Evolutionary conservation across 2,113 vertebrate species (phyloP), one percentile per base, ranked within the genome.

Genomic region (Vireo altiloquus): DNA sequence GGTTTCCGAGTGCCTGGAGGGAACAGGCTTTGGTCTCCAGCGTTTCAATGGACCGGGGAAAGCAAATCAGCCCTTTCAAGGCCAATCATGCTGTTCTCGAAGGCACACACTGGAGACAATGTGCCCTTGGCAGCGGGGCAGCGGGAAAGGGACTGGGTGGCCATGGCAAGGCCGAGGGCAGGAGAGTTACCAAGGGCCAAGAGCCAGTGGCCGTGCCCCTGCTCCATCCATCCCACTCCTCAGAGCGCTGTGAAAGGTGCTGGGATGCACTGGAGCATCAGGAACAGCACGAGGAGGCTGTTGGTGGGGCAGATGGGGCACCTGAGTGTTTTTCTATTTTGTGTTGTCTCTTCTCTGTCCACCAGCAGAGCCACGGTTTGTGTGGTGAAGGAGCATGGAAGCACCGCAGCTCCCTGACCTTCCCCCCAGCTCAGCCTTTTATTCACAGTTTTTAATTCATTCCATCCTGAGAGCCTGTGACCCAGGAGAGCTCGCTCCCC

Each of bases 21-120:
- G 87, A 94, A 84, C 91, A 57, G 80, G 63, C 96, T 97, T 88
- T 95, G 90, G 25, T 96, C 90, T 95, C 76, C 1, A 0, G 66
- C 0, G 0, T 85, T 92, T 97, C 96, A 96, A 95, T 88, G 96
- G 75, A 81, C 64, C 10, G 0, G 66, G 74, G 79, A 82, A 91
- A 96, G 94, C 94, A 91, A 95, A 95, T 85, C 92, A 93, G 87
- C 75, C 88, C 90, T 94, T 95, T 92, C 95, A 92, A 71, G 94
- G 92, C 91, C 63, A 61, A 68, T 90, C 87, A 56, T 0, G 46
- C 78, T 77, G 91, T 52, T 92, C 95, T 84, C 0, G 5, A 66
- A 75, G 66, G 89, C 77, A 81, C 68, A 82, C 63, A 86, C 27
- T 46, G 68, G 14, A 28, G 72, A 89, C 94, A 94, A 92, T 70